Conservation (phyloP, 2,797 vertebrate species). For the Sciaenops ocellatus region DNA sequence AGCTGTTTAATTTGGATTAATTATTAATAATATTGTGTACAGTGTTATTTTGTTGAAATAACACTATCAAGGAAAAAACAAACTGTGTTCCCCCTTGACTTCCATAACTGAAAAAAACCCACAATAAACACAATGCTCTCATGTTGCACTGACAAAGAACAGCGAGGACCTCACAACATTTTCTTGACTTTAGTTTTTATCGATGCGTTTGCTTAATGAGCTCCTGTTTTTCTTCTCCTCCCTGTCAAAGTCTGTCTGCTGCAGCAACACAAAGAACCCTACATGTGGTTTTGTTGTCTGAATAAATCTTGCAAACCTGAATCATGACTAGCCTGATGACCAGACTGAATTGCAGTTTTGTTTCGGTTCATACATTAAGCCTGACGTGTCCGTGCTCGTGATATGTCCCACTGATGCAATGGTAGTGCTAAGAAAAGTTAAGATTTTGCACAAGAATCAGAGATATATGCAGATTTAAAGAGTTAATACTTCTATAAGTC, state of each 20-base stretch:
- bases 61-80: background rate
- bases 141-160: background rate
- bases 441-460: background rate
- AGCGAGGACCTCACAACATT: background rate
- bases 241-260: background rate
- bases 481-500: background rate
- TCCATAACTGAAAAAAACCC: background rate
- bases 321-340: background rate
- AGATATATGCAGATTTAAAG: background rate
- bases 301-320: background rate
- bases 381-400: background rate
- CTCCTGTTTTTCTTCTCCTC: too few species aligned
- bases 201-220: background rate
- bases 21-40: background rate
- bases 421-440: background rate
- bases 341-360: background rate
- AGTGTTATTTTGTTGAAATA: background rate
- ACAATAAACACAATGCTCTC: background rate
- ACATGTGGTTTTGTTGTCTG: background rate
- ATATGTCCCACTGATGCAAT: background rate
- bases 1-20: background rate
- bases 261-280: background rate
- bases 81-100: background rate
- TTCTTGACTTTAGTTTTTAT: background rate
- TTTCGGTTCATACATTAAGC: background rate